Base-by-base conservation (phyloP, 2,797 vertebrate species). In the Melanotaenia trifasciata region DNA sequence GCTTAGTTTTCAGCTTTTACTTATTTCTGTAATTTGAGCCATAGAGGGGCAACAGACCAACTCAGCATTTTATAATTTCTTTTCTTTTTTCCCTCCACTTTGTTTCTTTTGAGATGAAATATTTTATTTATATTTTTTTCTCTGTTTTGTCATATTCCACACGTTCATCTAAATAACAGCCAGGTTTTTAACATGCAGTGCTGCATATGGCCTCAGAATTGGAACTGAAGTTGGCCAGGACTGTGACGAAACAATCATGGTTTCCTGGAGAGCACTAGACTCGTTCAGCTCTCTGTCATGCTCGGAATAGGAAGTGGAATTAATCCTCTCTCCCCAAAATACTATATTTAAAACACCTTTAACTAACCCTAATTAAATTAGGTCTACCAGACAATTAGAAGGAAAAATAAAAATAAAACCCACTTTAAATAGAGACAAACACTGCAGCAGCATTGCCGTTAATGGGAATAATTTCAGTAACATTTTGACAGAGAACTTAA, bases 31-130 rank as follows among this genome's bases (percentile, higher is more conserved):
- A 53, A 61, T 26, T 63, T 51, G n/a, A 69, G 28, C 28, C 53
- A 45, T 24, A 50, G 14, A 53, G 24, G 30, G 20, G 43, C 59
- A 30, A 40, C 26, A 51, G 30, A 53, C 35, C 30, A 64, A 66
- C 14, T 56, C 30, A 1, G 3, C 59, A 12, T 40, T 1, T 66
- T 68, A 67, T 50, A 67, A 60, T 75, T 79, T 64, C 11, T 65
- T 68, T 47, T 45, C 36, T 56, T 45, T 62, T 59, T 0, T 3
- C 32, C 5, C 5, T 4, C 57, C 4, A 72, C 30, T 72, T 64
- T 80, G 58, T 75, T 74, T 76, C 61, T 78, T 75, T 72, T 72
- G 14, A 74, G 70, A 58, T 74, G 38, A 70, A 40, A n/a, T 36
- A 47, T 72, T 74, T 74, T 47, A 56, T 36, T 81, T 38, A 66